Base-by-base conservation (phyloP, 2,888 invertebrate species). In the Cloeon dipterum region DNA sequence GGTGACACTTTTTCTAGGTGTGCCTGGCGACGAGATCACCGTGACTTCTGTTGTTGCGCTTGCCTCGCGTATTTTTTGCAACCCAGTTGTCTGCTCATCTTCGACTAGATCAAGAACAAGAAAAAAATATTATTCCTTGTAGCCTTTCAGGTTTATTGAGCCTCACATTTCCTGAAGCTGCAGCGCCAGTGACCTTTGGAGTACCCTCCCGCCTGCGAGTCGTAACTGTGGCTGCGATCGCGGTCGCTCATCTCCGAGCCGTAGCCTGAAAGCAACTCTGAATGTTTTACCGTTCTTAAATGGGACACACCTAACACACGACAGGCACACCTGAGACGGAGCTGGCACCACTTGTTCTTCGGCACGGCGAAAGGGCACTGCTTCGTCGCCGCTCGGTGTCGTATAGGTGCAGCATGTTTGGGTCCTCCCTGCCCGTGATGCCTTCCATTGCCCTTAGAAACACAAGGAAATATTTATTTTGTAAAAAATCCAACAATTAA, bases 261-360 rank as follows among this genome's bases (percentile, higher is more conserved):
- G 45, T 77, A 77, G 38, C 78, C 77, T 63, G 63, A 44, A 48
- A 38, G 33, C 34, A 16, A 34, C 34, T 38, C 26, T 38, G 34
- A 37, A 21, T 21, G 10, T 2, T 3, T 3, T 11, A 2, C 10
- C 11, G 3, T 11, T 25, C n/a, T 13, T 19, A 35, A 35, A 13
- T 21, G 3, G 14, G 21, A 21, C 16, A 21, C 8, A 32, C n/a
- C n/a, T n/a, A n/a, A n/a, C n/a, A n/a, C n/a, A n/a, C n/a, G n/a
- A n/a, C n/a, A n/a, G 21, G 21, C 29, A 45, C 50, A 71, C 72
- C 74, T 42, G 74, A 79, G 20, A 78, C 78, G 26, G 82, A 74
- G 50, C 81, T 81, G 1, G 82, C 82, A 0, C 69, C 82, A 47
- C 83, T 83, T 7, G 78, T 74, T 48, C 85, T 66, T 44, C 85